Percentiles rank a stretch among this genome's conserved stretches.
Conservation (phyloP, 2,797 vertebrate species). For the Gallinago stenura region DNA sequence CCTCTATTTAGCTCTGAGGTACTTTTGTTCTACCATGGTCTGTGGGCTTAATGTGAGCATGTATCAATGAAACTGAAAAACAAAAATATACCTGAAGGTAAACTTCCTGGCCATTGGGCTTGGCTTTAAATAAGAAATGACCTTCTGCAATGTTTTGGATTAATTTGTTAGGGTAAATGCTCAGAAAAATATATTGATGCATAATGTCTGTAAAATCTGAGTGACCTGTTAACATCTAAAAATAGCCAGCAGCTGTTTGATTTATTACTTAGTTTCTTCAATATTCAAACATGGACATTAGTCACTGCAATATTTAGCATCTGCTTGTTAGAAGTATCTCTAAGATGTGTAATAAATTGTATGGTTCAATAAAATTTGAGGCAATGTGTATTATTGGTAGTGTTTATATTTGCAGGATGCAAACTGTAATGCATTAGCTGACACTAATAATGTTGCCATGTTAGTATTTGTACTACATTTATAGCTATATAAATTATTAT, state of each 20-base stretch:
- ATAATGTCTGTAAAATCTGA: background rate
- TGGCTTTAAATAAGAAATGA: background rate
- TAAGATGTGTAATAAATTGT: background rate
- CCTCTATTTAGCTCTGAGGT: background rate
- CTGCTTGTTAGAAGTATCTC: background rate
- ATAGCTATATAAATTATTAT: background rate
- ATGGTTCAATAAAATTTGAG: background rate
- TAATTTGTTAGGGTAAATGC: background rate
- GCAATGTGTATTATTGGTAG: background rate
- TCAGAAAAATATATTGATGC: background rate
- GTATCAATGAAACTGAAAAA: background rate
- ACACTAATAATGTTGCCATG: background rate
- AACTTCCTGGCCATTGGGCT: background rate
- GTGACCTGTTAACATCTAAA: background rate
- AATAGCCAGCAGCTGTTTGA: background rate
- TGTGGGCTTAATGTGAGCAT: background rate
- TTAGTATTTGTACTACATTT: background rate
- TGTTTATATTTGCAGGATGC: background rate
- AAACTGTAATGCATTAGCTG: background rate
- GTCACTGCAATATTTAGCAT: background rate
- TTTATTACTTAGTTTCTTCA: conserved; percentile 4
- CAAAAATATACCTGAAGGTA: background rate
- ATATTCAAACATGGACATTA: background rate
- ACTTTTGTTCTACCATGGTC: background rate
- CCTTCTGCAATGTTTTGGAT: background rate